Evolutionary conservation across 2,797 vertebrate genomes (phyloP), one percentile per base, ranked within the genome.

Genomic region (Sciurus carolinensis): DNA sequence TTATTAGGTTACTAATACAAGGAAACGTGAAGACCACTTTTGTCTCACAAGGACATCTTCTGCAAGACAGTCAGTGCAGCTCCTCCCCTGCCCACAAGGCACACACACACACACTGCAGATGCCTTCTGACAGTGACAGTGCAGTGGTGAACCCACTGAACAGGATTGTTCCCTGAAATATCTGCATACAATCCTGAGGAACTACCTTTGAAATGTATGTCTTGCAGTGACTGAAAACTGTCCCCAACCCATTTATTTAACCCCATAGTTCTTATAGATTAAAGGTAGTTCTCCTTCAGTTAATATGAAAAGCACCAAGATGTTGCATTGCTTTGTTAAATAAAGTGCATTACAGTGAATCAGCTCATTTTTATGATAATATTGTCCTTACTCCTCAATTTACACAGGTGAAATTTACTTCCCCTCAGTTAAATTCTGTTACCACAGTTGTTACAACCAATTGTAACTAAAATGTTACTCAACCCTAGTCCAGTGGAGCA

Each of bases 221-320:
- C 3, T 30, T 62, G 42, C 64, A 79, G 67, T 15, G 30, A 52
- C 13, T 59, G 76, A 72, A 95, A 73, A 66, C 9, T 67, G n/a
- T 26, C 57, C 92, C 33, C 33, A 17, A 10, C 14, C 33, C 66
- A 76, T 22, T 94, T 80, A 28, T 69, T 79, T 93, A 91, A 71
- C 76, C n/a, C 59, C 50, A n/a, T 30, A 69, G 66, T 83, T 93
- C 94, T 80, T 66, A 64, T 11, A 66, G 59, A 90, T 36, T 36
- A 91, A 75, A 88, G 17, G 59, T 33, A 57, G 11, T 73, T 83
- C 93, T 88, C 47, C 13, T 47, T 90, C 75, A 33, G 14, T 59
- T 72, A 72, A 77, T 15, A 36, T 44, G 84, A 47, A 88, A 94
- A 85, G 50, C 52, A 91, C 50, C 69, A 83, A 85, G 87, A 62